Percentiles rank a stretch among this genome's conserved stretches.
Evolutionary conservation across 2,113 vertebrate species (phyloP).

Genomic region (Notarius lentiginosus): DNA sequence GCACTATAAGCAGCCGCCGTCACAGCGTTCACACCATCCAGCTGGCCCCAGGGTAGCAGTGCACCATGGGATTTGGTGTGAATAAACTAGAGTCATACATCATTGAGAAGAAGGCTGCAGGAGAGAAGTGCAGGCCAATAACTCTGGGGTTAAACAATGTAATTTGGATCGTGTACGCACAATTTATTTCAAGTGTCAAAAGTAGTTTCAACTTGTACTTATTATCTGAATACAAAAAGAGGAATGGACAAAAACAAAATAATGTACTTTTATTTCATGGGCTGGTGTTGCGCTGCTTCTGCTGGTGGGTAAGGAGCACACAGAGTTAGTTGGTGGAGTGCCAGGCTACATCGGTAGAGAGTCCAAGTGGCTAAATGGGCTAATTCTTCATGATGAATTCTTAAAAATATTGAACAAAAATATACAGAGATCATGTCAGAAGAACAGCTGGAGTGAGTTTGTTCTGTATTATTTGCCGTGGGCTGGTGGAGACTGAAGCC

Average conservation of each 20-base stretch:
- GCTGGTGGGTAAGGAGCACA: conserved; percentile 1
- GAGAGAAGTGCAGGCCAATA: conserved; percentile 71
- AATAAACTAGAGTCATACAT: conserved; percentile 78
- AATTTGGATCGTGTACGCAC: conserved; percentile 78
- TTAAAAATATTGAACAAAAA: conserved; percentile 6
- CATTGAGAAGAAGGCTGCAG: conserved; percentile 65
- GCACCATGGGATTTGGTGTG: conserved; percentile 71
- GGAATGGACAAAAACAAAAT: conserved; percentile 31
- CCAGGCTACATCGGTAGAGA: conserved; percentile 9
- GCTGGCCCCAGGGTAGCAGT: conserved; percentile 61
- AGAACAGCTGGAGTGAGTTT: not conserved
- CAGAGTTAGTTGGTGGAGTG: not conserved
- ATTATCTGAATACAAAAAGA: conserved; percentile 61
- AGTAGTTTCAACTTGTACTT: conserved; percentile 66
- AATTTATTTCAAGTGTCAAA: conserved; percentile 77
- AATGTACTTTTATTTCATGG: conserved; percentile 10
- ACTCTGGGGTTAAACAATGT: conserved; percentile 82
- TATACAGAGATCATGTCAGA: not conserved
- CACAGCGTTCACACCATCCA: conserved; percentile 46
- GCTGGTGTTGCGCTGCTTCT: not conserved
- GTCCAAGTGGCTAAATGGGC: conserved; percentile 1
- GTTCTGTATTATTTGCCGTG: not conserved
- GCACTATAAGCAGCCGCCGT: conserved; percentile 68
- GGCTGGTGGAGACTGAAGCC: not conserved
- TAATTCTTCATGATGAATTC: conserved; percentile 5